A percentile compares a stretch with the other conserved stretches of the same genome.
These are phyloP conservation scores for Mylabris phalerata DNA, from an alignment of 1,140 invertebrate species.

Conservation along the genomic window DNA sequence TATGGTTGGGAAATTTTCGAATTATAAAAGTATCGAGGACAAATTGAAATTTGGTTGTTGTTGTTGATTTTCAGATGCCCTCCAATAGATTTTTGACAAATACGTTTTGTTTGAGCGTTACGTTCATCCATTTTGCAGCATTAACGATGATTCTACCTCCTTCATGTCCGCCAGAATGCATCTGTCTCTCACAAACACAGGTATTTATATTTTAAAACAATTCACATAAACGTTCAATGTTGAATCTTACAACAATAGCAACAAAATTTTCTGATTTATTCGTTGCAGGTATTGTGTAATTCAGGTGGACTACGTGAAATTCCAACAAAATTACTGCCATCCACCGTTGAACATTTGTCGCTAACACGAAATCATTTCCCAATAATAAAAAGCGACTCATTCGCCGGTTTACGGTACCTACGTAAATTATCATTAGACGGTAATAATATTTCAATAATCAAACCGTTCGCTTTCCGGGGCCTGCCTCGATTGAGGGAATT, in stretches of 20 bases:
- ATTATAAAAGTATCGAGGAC: neutral
- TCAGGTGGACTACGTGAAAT: conserved; percentile 71
- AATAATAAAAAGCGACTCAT: conserved; percentile 69
- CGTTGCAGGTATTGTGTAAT: conserved; percentile 73
- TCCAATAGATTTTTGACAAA: conserved; percentile 23
- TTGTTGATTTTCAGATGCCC: conserved; percentile 28
- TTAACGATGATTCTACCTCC: conserved; percentile 33
- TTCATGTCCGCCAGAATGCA: conserved; percentile 64
- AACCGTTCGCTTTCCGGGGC: conserved; percentile 75
- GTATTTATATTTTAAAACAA: conserved; percentile 44
- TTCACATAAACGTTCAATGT: too few relatives aligned
- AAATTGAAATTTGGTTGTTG: too few relatives aligned
- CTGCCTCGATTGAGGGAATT: conserved; percentile 65
- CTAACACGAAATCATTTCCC: conserved; percentile 73
- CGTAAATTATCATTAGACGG: conserved; percentile 69
- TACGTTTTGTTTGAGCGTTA: conserved; percentile 28
- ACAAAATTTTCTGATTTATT: conserved; percentile 14
- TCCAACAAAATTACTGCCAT: conserved; percentile 60
- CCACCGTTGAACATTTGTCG: conserved; percentile 70
- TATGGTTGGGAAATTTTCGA: too few relatives aligned
- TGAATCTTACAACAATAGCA: too few relatives aligned
- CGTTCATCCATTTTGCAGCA: conserved; percentile 34
- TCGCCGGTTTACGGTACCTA: conserved; percentile 61
- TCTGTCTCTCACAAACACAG: conserved; percentile 74
- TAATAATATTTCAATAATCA: conserved; percentile 72